Evolutionary conservation across 2,797 vertebrate genomes (phyloP), one percentile per base, ranked within the genome.

Genomic region (Lutjanus campechanus): DNA sequence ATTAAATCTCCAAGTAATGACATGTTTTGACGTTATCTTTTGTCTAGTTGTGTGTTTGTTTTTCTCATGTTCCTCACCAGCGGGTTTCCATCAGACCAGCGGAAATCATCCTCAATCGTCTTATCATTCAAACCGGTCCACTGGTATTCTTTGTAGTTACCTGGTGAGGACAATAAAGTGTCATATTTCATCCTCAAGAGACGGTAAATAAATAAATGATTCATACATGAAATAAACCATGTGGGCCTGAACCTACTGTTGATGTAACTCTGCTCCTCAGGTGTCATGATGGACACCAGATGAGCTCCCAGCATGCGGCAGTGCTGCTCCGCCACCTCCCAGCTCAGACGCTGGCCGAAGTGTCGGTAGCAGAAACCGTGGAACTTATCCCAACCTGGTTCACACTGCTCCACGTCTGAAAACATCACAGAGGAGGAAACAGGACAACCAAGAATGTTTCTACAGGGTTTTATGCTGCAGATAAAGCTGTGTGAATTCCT

Each of bases 71-170:
- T 70, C 6, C 97, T 97, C 90, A 99, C 98, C 97, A 99, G 79
- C 2, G 96, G 96, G 85, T 95, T 97, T 1, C 97, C 97, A 0
- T 99, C 97, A 4, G 98, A 98, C 98, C 98, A 99, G 87, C 94
- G 96, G 93, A 99, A 99, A 76, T 99, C 97, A 20, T 96, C 96
- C 87, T 99, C 98, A 19, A 99, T 96, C 50, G 97, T 97, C 40
- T 96, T 95, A 89, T 98, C 98, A 17, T 99, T 99, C 77, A 99
- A 84, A 47, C 98, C 98, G 0, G 97, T 99, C 98, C 98, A 99
- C 74, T 98, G 98, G 85, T 98, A 98, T 19, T 99, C 97, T 83
- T 95, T 96, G 92, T 97, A 99, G 82, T 95, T 96, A 90, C 92
- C 98, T 98, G 86, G 51, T 60, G 22, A 73, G n/a, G 54, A 62